These are phyloP conservation scores for Phyto melanocephala DNA, from an alignment of 2,888 invertebrate species.

Conservation along the genomic window DNA sequence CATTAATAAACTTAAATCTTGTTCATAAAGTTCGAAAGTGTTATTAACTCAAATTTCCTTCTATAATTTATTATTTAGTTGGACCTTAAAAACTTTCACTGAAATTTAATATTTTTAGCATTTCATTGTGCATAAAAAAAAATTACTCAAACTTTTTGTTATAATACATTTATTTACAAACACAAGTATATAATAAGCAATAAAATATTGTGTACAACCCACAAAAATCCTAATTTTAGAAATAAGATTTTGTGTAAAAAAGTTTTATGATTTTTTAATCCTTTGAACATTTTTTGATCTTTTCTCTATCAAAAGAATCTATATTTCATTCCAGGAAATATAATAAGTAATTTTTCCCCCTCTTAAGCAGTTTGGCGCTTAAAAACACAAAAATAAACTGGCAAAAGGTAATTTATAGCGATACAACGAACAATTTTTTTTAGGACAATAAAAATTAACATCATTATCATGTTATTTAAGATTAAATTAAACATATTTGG, in stretches of 20 bases:
- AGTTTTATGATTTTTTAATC: conserved; percentile 19
- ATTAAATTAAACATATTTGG: neutral
- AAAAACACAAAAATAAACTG: neutral
- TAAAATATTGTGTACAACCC: neutral
- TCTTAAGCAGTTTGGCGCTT: neutral
- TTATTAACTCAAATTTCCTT: neutral
- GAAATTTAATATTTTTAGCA: neutral
- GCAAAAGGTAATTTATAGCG: neutral
- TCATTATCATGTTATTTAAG: neutral
- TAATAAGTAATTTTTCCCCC: neutral
- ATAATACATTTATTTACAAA: neutral
- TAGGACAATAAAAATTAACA: neutral
- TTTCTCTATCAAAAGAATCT: neutral
- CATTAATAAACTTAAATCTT: neutral
- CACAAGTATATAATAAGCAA: neutral
- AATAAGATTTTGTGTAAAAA: neutral
- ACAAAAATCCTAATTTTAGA: too few species aligned
- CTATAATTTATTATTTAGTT: neutral
- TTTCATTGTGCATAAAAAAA: neutral
- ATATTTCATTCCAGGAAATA: neutral
- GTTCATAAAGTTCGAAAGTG: neutral
- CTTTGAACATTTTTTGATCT: neutral
- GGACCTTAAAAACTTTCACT: neutral
- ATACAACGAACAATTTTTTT: too few species aligned
- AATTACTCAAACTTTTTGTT: neutral